These are phyloP conservation scores for Macrocentrus cingulum DNA, from an alignment of 1,140 invertebrate genomes.

Conservation along the genomic window DNA sequence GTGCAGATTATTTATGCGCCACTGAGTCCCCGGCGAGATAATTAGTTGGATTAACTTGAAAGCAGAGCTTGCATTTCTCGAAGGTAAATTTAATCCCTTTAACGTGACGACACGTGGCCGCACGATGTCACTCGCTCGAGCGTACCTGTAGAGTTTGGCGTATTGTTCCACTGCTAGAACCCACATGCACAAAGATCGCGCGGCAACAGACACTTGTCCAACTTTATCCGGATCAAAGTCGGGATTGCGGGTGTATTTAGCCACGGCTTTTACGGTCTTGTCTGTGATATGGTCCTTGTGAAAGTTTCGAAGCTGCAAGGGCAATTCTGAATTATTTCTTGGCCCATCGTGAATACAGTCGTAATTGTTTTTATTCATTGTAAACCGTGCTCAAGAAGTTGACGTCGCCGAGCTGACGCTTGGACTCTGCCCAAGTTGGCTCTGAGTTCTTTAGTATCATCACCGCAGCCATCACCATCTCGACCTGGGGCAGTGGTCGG, in stretches of 20 bases:
- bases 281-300: conserved; percentile 86
- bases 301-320: conserved; percentile 72
- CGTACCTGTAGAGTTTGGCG: conserved; percentile 76
- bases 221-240: conserved; percentile 87
- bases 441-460: conserved; percentile 79
- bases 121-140: background rate
- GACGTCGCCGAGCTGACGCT: conserved; percentile 77
- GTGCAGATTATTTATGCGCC: background rate
- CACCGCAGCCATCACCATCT: conserved; percentile 87
- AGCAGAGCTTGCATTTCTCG: background rate
- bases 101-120: background rate
- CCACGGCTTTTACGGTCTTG: conserved; percentile 77
- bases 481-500: conserved; percentile 78
- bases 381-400: conserved; percentile 67
- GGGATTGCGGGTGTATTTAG: conserved; percentile 73
- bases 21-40: background rate
- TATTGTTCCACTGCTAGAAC: conserved; percentile 90
- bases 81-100: conserved; percentile 5
- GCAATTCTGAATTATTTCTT: too few species aligned
- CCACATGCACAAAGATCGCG: conserved; percentile 85
- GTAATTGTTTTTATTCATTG: background rate
- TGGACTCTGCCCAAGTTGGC: conserved; percentile 82
- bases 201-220: conserved; percentile 75
- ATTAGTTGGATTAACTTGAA: background rate
- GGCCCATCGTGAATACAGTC: too few species aligned